These are phyloP conservation scores for Corydoras maculifer DNA, from an alignment of 2,113 vertebrate genomes.

Conservation along the genomic window DNA sequence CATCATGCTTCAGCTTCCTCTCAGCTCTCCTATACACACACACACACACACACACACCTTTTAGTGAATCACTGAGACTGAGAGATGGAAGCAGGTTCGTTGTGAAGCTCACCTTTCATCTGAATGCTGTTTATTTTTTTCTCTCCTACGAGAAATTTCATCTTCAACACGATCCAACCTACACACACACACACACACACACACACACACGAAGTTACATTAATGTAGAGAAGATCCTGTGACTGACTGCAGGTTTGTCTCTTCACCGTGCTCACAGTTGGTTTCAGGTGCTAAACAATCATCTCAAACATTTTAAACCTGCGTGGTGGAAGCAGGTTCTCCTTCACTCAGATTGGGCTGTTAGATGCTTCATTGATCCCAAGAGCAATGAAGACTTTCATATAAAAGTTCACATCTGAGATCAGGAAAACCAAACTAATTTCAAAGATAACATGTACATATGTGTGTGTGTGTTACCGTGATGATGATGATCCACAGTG, in stretches of 20 bases:
- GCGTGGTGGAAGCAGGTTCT: no score
- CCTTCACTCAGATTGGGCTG: no score
- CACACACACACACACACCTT: background rate
- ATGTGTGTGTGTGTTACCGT: conserved; percentile 14
- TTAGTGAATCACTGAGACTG: background rate
- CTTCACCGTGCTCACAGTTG: no score
- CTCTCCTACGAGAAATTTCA: conserved; percentile 51
- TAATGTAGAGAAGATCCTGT: background rate
- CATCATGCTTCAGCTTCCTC: conserved; percentile 69
- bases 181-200: conserved; percentile 17
- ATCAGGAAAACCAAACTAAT: no score
- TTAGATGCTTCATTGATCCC: no score
- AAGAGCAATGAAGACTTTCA: no score
- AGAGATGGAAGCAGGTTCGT: no score
- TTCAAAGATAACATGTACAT: background rate
- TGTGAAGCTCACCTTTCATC: conserved; percentile 59
- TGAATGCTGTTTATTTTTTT: conserved; percentile 57
- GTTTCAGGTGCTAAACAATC: no score
- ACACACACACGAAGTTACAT: background rate
- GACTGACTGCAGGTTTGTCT: no score
- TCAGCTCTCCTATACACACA: conserved; percentile 65
- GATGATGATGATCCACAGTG: conserved; percentile 48
- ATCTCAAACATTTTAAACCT: no score
- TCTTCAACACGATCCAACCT: conserved; percentile 63
- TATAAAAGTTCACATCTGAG: no score